Base-by-base conservation (phyloP, 2,113 vertebrate genomes). In the Ageneiosus marmoratus region DNA sequence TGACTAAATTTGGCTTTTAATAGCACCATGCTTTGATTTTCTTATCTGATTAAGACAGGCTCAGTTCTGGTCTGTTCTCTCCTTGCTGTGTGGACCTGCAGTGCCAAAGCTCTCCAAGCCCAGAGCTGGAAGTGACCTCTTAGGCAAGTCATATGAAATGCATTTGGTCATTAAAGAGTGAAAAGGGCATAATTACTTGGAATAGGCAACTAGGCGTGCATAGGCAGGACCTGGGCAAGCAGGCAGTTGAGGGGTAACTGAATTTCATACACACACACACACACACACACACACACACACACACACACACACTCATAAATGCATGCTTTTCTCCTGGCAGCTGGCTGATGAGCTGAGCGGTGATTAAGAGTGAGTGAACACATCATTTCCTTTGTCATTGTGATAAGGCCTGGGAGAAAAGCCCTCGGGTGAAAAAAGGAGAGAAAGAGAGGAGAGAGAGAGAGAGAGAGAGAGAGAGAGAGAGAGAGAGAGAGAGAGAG, bases 1-100 rank as follows among this genome's bases (percentile, higher is more conserved):
- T 90, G 91, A 91, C 88, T 84, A 90, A 91, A 90, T 90, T 90
- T 88, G 87, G 91, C 90, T 92, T 91, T 92, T 92, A 93, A 94
- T 92, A 91, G 92, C 91, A 89, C 87, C 86, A 41, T 87, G 90
- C 91, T 91, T 89, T 88, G 90, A 89, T 92, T 90, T n/a, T 87
- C 90, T 91, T 92, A 91, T 65, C 88, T 91, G 92, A 92, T 92
- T 90, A 92, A 90, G 88, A 92, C 65, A 79, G 90, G 87, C 92
- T 91, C 91, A 89, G 92, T 89, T 88, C 89, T 89, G 90, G 88
- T 90, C 91, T 89, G 90, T 87, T 90, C 91, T 88, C 89, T 90
- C 89, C 90, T 90, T 9, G 51, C 51, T 60, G 18, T 29, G 44
- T 34, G 27, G 72, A 32, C 72, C 11, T 75, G 72, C 46, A 27